A percentile compares a stretch with the other conserved stretches of the same genome.
phyloP scores from a whole-genome alignment of 1,140 invertebrate genomes.

The Lordiphosa mommai region DNA sequence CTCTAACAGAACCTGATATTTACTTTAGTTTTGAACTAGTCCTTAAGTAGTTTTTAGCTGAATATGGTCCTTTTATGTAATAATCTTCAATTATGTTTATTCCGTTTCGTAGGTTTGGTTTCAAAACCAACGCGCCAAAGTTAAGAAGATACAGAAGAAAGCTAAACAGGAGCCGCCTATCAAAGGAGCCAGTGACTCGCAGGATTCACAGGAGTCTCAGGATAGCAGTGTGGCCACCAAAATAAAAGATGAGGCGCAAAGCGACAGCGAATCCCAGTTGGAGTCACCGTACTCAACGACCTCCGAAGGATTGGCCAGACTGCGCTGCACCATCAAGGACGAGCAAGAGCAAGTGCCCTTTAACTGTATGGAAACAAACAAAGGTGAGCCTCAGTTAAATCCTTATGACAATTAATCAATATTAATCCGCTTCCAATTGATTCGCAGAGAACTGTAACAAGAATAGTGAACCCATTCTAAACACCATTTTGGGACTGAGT shows the following conservation, averaged over 20 bases:
- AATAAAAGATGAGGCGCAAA: slow-evolving; percentile 83
- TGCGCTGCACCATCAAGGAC: slow-evolving; percentile 71
- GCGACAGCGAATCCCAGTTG: slow-evolving; percentile 79
- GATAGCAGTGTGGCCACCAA: slow-evolving; percentile 73
- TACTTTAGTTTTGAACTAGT: too few species aligned
- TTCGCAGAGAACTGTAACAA: slow-evolving; percentile 73
- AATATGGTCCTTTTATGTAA: too few species aligned
- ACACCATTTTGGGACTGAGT: slow-evolving; percentile 78
- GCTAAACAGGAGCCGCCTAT: slow-evolving; percentile 80
- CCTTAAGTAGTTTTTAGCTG: too few species aligned
- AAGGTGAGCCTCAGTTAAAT: slow-evolving; percentile 35
- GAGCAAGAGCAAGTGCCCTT: slow-evolving; percentile 73
- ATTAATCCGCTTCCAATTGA: neutral
- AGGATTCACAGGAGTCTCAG: slow-evolving; percentile 80
- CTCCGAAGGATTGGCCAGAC: slow-evolving; percentile 48
- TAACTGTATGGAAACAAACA: slow-evolving; percentile 78
- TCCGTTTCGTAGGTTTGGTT: slow-evolving; percentile 86
- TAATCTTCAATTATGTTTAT: neutral
- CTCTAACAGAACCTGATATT: too few species aligned
- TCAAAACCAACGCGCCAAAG: slow-evolving; percentile 90
- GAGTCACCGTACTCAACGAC: slow-evolving; percentile 78
- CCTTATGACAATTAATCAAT: fast-evolving
- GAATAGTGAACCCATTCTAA: slow-evolving; percentile 73
- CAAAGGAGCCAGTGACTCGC: slow-evolving; percentile 79
- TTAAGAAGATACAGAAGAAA: slow-evolving; percentile 85